A percentile compares a stretch with the other conserved stretches of the same genome.
Conservation (phyloP, 2,113 vertebrate species). For the Pteruthius melanotis region DNA sequence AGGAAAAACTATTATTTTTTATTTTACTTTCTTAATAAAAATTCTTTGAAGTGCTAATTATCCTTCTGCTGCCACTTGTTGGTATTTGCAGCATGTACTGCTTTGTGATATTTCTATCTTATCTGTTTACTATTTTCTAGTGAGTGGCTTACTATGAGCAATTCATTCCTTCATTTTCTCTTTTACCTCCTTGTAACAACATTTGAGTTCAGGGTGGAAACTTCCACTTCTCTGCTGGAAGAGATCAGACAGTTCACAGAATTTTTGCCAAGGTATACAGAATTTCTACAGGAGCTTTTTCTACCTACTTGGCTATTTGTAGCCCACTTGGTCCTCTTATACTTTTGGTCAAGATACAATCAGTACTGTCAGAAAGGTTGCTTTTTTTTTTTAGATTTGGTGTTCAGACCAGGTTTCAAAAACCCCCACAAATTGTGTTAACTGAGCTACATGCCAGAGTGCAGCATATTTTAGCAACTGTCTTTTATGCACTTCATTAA, state of each 20-base stretch:
- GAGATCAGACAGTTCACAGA: conserved; percentile 2
- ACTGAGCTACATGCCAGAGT: not conserved
- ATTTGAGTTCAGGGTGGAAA: conserved; percentile 51
- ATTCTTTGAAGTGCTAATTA: conserved; percentile 16
- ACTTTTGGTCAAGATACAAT: not conserved
- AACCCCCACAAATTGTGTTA: not conserved
- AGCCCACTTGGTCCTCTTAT: not conserved
- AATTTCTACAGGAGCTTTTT: conserved; percentile 15
- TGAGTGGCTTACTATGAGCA: conserved; percentile 13
- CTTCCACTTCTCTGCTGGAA: conserved; percentile 51
- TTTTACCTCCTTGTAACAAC: conserved; percentile 20
- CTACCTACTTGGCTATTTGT: not conserved
- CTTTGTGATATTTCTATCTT: not conserved
- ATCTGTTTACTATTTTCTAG: conserved; percentile 25
- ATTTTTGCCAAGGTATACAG: conserved; percentile 33
- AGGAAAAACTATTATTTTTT: not conserved
- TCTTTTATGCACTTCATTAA: conserved; percentile 42
- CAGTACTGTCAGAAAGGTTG: not conserved
- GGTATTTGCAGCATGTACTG: not conserved
- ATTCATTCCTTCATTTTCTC: not conserved
- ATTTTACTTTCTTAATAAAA: not conserved
- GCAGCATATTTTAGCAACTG: conserved; percentile 33
- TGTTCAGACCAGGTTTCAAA: not conserved
- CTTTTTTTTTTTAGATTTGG: not conserved
- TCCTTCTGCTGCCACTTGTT: not conserved